Base-by-base conservation (phyloP, 2,888 invertebrate species). In the Diachrysia chrysitis region DNA sequence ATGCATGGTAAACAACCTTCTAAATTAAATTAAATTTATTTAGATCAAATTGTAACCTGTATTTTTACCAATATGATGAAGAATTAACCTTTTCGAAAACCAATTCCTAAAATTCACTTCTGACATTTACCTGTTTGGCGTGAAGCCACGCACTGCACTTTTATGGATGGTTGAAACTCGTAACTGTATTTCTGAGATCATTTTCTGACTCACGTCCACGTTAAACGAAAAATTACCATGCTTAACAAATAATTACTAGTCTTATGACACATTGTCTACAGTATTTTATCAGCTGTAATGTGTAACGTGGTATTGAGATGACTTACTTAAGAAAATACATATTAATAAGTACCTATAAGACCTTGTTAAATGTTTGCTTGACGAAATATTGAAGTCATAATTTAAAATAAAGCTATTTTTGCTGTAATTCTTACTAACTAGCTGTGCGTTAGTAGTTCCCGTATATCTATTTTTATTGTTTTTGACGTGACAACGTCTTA, bases 181-280 rank as follows among this genome's bases (percentile, higher is more conserved):
- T 90, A 91, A 92, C 92, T 87, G 91, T 92, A 87, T 53, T 71
- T 68, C 86, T 91, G 89, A 92, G 90, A 89, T 90, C 90, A 89
- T 76, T 70, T 63, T 79, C 78, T 88, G 90, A 90, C 79, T 90
- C 91, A 92, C 55, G 58, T 12, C 56, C 48, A 58, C 63, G 55
- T 12, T 48, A 48, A 69, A 74, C 79, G 68, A 66, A 66, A 83
- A 71, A 71, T 74, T 51, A 66, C 69, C 65, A 71, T 70, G 59
- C 63, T 62, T 64, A n/a, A 12, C 58, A 57, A 80, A 66, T 64
- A 66, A 73, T 67, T 29, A 56, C 61, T 58, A 56, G 63, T 75
- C 58, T 79, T 66, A 70, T 66, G 70, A 53, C 64, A 58, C 58
- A 68, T 71, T 77, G 57, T 69, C 37, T 66, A 21, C 48, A 51